Conservation (phyloP, 2,797 vertebrate genomes). For the Anas acuta region DNA sequence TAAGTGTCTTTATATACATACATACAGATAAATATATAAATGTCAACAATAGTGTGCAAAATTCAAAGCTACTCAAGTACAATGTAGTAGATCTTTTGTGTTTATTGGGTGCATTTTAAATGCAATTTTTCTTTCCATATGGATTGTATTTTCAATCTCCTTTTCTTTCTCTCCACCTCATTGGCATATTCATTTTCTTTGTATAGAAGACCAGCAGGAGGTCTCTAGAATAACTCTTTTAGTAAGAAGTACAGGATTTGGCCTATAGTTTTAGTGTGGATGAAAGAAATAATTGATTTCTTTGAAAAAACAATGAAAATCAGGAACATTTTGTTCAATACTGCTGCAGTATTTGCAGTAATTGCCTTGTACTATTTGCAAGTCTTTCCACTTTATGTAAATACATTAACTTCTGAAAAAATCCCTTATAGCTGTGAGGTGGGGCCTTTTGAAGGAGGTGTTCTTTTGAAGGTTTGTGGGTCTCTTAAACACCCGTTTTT, state of each 20-base stretch:
- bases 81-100: background rate
- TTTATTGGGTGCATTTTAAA: conserved; percentile 17
- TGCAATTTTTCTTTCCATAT: background rate
- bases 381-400: conserved; percentile 46
- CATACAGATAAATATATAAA: background rate
- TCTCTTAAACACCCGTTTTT: conserved; percentile 47
- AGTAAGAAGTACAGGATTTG: background rate
- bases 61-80: background rate
- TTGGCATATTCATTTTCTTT: conserved; percentile 8
- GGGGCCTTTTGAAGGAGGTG: conserved; percentile 13
- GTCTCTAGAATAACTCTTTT: background rate
- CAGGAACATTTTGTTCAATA: background rate
- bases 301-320: conserved; percentile 20
- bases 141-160: background rate
- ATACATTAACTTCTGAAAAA: conserved; percentile 37
- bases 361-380: conserved; percentile 21
- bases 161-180: conserved; percentile 7
- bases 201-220: background rate
- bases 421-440: background rate
- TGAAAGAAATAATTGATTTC: conserved; percentile 33
- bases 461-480: background rate
- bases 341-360: background rate
- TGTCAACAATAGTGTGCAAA: background rate
- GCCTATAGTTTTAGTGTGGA: conserved; percentile 34
- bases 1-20: background rate